A percentile compares a stretch with the other conserved stretches of the same genome.
Conservation (phyloP, 2,113 vertebrate species). For the Neofelis nebulosa region DNA sequence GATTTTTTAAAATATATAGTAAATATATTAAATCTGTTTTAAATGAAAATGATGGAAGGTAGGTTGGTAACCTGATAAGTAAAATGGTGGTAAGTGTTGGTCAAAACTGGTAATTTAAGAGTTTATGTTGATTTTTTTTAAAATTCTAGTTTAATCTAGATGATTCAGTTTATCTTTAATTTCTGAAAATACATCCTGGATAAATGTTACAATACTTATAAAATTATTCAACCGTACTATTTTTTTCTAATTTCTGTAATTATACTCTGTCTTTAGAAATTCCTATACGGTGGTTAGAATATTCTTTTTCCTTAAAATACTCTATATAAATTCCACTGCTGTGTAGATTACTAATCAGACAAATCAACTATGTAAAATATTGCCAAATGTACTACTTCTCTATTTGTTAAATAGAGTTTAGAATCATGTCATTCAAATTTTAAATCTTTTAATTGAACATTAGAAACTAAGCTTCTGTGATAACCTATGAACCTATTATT, state of each 20-base stretch:
- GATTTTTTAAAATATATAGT: background rate
- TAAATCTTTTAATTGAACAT: background rate
- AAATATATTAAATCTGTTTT: background rate
- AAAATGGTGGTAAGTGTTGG: background rate
- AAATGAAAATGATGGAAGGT: background rate
- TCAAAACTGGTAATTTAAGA: background rate
- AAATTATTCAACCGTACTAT: background rate
- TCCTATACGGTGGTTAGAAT: background rate
- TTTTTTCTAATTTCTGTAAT: background rate
- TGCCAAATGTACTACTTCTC: background rate
- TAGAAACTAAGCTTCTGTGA: constrained; percentile 11
- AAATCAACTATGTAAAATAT: background rate
- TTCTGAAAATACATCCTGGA: background rate
- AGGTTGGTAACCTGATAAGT: background rate
- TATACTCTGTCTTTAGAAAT: background rate
- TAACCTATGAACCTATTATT: background rate
- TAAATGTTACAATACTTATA: background rate
- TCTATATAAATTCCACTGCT: background rate
- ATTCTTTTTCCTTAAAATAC: background rate
- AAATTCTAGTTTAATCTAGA: background rate
- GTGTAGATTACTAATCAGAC: background rate
- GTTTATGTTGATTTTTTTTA: background rate
- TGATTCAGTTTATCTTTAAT: background rate
- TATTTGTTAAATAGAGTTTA: background rate
- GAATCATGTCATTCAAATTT: background rate